Percentiles rank a stretch among this genome's conserved stretches.
phyloP scores from a whole-genome alignment of 2,797 vertebrate species.

The Falco naumanni region DNA sequence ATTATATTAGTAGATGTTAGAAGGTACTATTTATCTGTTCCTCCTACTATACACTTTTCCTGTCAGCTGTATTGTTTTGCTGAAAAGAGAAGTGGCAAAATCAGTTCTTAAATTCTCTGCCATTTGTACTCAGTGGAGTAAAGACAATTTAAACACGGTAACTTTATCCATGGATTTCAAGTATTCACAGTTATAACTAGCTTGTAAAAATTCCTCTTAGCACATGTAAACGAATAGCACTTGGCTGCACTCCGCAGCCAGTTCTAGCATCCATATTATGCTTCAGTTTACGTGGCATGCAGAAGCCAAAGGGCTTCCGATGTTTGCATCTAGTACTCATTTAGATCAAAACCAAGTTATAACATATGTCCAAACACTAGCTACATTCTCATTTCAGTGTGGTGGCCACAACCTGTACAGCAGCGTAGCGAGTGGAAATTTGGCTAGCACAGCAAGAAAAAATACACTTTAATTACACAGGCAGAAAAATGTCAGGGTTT shows the following conservation, averaged over 20 bases:
- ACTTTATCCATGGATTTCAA: not conserved
- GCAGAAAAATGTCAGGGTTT: not conserved
- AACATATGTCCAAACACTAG: not conserved
- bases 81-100: not conserved
- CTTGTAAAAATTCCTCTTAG: conserved; percentile 24
- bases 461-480: not conserved
- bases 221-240: not conserved
- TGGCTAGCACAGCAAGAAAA: not conserved
- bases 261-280: not conserved
- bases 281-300: not conserved
- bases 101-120: not conserved
- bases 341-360: not conserved
- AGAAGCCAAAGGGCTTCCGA: not conserved
- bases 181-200: not conserved
- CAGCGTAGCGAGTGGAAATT: not conserved
- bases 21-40: not conserved
- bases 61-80: not conserved
- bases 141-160: not conserved
- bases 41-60: not conserved
- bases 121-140: not conserved
- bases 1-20: not conserved
- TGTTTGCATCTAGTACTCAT: not conserved
- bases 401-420: not conserved
- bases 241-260: not conserved
- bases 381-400: not conserved